A percentile compares a stretch with the other conserved stretches of the same genome.
These are phyloP conservation scores for Pseudomyrmex sp. DNA, from an alignment of 1,140 invertebrate species.

Conservation along the genomic window DNA sequence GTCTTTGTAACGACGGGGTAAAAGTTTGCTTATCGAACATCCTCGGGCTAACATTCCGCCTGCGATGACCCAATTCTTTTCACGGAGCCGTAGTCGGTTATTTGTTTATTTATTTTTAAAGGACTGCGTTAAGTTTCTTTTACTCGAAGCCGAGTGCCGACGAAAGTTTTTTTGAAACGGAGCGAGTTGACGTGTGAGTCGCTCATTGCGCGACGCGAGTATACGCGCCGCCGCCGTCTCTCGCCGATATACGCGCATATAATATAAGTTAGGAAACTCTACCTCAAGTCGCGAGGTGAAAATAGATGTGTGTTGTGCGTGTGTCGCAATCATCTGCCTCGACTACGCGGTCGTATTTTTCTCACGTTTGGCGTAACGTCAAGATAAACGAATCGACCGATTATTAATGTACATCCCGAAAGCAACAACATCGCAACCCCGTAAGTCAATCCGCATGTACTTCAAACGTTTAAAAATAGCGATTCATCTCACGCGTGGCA, in stretches of 20 bases:
- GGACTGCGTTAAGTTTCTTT: not conserved
- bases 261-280: not conserved
- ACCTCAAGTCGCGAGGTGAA: constrained; percentile 13
- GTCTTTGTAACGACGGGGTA: not conserved
- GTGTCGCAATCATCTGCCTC: constrained; percentile 23
- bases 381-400: constrained; percentile 44
- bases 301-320: constrained; percentile 34
- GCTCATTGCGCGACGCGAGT: not conserved
- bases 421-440: not conserved
- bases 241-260: not conserved
- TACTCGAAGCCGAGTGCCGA: not conserved
- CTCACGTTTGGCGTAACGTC: constrained; percentile 45
- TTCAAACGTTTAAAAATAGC: constrained; percentile 15
- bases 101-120: constrained; percentile 41
- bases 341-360: constrained; percentile 35
- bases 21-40: constrained; percentile 19
- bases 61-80: constrained; percentile 4
- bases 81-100: not conserved
- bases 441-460: not conserved
- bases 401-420: constrained; percentile 15
- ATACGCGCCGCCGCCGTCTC: not conserved
- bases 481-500: not conserved
- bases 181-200: not conserved
- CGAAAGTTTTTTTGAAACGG: constrained; percentile 9
- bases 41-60: constrained; percentile 1